Percentiles rank a stretch among this genome's conserved stretches.
These are phyloP conservation scores for Pristionchus fissidentatus DNA, from an alignment of 2,888 invertebrate genomes.

Conservation along the genomic window DNA sequence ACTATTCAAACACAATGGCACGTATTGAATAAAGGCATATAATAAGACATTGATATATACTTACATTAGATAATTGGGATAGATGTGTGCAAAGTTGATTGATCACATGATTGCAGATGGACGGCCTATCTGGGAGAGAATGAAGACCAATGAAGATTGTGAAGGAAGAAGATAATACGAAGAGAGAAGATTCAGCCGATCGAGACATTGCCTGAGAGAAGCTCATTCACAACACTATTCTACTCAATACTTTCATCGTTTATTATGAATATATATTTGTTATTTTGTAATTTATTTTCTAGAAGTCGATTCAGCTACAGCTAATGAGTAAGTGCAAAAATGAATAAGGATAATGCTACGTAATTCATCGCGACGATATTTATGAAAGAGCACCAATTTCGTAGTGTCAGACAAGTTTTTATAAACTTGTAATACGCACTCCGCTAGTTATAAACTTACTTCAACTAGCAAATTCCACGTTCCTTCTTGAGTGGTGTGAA, in stretches of 20 bases:
- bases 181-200: constrained; percentile 79
- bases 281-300: no score
- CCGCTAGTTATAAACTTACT: no score
- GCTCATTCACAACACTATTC: no score
- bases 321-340: no score
- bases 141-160: constrained; percentile 93
- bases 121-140: constrained; percentile 94
- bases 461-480: constrained; percentile 65
- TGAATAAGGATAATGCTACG: no score
- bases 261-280: no score
- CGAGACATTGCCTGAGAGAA: constrained; percentile 56
- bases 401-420: no score
- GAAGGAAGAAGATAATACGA: constrained; percentile 96
- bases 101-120: constrained; percentile 81
- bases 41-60: constrained; percentile 82
- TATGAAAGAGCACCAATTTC: no score
- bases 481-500: constrained; percentile 63
- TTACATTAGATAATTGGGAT: constrained; percentile 92
- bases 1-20: constrained; percentile 71
- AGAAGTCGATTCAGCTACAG: no score
- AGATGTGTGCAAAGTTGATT: constrained; percentile 59
- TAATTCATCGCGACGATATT: no score
- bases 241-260: no score
- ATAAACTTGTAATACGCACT: no score
- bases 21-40: constrained; percentile 85